Conservation (phyloP, 2,113 vertebrate genomes). For the Vanacampus margaritifer region DNA sequence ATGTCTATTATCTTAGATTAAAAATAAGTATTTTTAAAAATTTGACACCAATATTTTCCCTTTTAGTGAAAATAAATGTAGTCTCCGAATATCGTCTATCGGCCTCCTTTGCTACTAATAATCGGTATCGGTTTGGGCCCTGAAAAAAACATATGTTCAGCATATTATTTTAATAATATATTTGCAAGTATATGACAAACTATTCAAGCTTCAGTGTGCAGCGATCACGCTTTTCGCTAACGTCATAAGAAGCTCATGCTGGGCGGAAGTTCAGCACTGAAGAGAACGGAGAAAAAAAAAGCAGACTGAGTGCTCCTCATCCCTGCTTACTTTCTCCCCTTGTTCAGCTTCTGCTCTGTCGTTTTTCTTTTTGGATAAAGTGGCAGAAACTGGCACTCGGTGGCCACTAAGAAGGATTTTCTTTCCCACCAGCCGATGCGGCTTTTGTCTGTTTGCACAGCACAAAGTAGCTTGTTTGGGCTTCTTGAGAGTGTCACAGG, state of each 20-base stretch:
- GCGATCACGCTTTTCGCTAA: conserved; percentile 11
- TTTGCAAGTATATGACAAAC: conserved; percentile 41
- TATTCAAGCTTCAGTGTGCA: conserved; percentile 27
- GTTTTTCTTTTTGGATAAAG: conserved; percentile 57
- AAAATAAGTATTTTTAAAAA: no score
- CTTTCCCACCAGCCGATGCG: conserved; percentile 45
- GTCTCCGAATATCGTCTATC: no score
- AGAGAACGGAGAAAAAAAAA: conserved; percentile 16
- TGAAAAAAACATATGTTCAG: no score
- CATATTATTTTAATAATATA: conserved; percentile 7
- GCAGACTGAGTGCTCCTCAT: conserved; percentile 42
- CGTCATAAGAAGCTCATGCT: conserved; percentile 13
- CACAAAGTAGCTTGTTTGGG: conserved; percentile 33
- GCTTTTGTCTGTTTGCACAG: conserved; percentile 40
- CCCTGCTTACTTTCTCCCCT: conserved; percentile 34
- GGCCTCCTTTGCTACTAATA: no score
- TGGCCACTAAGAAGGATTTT: conserved; percentile 68
- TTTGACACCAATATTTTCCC: no score
- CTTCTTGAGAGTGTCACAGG: conserved; percentile 11
- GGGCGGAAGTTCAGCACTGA: conserved; percentile 39
- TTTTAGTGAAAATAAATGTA: no score
- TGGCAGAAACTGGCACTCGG: conserved; percentile 42
- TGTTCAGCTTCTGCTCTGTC: conserved; percentile 31
- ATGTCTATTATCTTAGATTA: no score
- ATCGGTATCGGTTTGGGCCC: no score